phyloP scores from a whole-genome alignment of 1,140 invertebrate genomes.

The Drosophila nikananu region DNA sequence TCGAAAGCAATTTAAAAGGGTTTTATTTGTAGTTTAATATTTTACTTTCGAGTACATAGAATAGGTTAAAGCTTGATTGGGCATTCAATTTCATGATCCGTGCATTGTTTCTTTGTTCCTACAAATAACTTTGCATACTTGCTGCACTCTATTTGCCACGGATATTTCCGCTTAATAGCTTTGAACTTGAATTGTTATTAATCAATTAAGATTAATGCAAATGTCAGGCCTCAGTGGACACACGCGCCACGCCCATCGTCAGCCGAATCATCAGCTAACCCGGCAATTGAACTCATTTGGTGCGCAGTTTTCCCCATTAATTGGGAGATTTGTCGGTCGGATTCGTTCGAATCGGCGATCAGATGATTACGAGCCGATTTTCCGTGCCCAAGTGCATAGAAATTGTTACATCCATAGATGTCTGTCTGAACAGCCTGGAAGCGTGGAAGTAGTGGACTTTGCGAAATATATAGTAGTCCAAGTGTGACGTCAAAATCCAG shows the following conservation, averaged over 20 bases:
- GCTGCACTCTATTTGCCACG: constrained; percentile 18
- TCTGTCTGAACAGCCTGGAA: constrained; percentile 10
- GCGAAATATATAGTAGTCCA: constrained; percentile 38
- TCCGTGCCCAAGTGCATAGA: constrained; percentile 34
- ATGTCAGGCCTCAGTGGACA: constrained; percentile 47
- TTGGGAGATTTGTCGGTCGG: constrained; percentile 60
- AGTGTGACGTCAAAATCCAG: constrained; percentile 45
- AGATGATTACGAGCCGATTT: constrained; percentile 68
- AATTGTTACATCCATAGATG: constrained; percentile 5
- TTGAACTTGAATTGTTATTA: constrained; percentile 78
- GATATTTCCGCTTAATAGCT: constrained; percentile 51
- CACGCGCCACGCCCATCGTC: constrained; percentile 64
- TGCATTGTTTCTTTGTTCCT: background rate
- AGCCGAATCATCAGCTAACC: constrained; percentile 39
- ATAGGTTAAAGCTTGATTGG: background rate
- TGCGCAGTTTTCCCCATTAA: constrained; percentile 66
- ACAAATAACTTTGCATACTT: background rate
- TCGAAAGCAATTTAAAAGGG: background rate
- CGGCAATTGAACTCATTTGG: constrained; percentile 74
- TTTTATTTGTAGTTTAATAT: background rate
- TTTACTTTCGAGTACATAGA: background rate
- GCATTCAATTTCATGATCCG: background rate
- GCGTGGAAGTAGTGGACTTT: constrained; percentile 41
- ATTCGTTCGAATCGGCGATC: constrained; percentile 50
- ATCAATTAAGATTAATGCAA: constrained; percentile 75